phyloP scores from a whole-genome alignment of 2,888 invertebrate species.

The Celastrina argiolus region DNA sequence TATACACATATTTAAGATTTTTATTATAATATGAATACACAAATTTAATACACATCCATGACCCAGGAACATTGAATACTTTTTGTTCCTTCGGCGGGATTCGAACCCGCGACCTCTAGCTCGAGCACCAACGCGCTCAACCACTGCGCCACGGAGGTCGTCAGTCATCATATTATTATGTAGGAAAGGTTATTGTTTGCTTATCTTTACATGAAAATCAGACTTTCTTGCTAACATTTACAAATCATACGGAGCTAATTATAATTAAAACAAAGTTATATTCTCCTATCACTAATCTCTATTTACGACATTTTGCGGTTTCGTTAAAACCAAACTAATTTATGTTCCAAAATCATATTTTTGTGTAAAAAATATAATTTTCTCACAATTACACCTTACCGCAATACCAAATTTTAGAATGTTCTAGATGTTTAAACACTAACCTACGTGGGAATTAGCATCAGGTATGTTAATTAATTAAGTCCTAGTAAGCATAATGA shows the following conservation, averaged over 20 bases:
- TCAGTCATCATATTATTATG: no score
- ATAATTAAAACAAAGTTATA: background rate
- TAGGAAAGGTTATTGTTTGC: no score
- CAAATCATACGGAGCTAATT: background rate
- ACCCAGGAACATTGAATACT: no score
- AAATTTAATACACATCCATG: no score
- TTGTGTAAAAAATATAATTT: background rate
- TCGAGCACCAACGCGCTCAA: no score
- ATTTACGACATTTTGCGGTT: background rate
- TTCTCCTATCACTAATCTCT: background rate
- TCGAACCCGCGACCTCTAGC: no score
- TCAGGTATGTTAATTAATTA: slow-evolving; percentile 9
- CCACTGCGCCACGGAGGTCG: no score
- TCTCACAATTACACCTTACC: background rate
- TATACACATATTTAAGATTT: no score
- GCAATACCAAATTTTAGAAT: slow-evolving; percentile 15
- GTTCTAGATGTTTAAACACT: background rate
- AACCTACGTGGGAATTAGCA: background rate
- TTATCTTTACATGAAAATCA: no score
- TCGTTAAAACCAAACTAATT: background rate
- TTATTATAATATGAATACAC: no score
- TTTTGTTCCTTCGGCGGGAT: no score
- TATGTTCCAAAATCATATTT: background rate
- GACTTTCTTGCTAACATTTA: no score
- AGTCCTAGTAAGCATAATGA: background rate